Conservation (phyloP, 1,140 invertebrate species). For the Elymnias hypermnestra region DNA sequence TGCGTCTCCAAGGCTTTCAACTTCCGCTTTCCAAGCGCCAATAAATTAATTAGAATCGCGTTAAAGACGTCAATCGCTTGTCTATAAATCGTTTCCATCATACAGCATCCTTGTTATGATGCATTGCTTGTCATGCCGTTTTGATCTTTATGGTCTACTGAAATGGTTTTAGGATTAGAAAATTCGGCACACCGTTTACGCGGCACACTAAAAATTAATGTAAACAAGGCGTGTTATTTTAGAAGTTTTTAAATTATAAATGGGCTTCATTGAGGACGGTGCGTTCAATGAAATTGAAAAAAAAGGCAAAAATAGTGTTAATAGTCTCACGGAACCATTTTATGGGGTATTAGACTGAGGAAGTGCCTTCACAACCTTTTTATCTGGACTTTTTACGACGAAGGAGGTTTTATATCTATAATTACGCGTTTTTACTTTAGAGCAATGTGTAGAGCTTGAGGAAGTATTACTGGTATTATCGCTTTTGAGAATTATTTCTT, state of each 20-base stretch:
- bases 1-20: slow-evolving; percentile 33
- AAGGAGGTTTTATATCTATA: slow-evolving; percentile 48
- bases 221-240: slow-evolving; percentile 40
- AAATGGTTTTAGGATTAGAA: slow-evolving; percentile 25
- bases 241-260: slow-evolving; percentile 40
- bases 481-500: too few relatives aligned
- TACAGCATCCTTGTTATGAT: slow-evolving; percentile 32
- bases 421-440: slow-evolving; percentile 28
- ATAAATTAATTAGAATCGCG: slow-evolving; percentile 62
- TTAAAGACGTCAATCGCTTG: slow-evolving; percentile 68
- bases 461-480: neutral
- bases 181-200: slow-evolving; percentile 40
- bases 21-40: slow-evolving; percentile 58
- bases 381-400: slow-evolving; percentile 37
- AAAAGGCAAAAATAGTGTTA: slow-evolving; percentile 44
- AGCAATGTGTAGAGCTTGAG: neutral
- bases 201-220: slow-evolving; percentile 37
- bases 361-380: slow-evolving; percentile 41
- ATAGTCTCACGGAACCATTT: slow-evolving; percentile 35
- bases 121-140: slow-evolving; percentile 17
- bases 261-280: slow-evolving; percentile 41
- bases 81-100: slow-evolving; percentile 34
- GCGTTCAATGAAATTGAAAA: slow-evolving; percentile 39
- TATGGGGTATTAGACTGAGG: slow-evolving; percentile 36
- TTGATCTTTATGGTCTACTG: slow-evolving; percentile 15